These are phyloP conservation scores for Sebastes diploproa DNA, from an alignment of 2,797 vertebrate genomes.

Conservation along the genomic window DNA sequence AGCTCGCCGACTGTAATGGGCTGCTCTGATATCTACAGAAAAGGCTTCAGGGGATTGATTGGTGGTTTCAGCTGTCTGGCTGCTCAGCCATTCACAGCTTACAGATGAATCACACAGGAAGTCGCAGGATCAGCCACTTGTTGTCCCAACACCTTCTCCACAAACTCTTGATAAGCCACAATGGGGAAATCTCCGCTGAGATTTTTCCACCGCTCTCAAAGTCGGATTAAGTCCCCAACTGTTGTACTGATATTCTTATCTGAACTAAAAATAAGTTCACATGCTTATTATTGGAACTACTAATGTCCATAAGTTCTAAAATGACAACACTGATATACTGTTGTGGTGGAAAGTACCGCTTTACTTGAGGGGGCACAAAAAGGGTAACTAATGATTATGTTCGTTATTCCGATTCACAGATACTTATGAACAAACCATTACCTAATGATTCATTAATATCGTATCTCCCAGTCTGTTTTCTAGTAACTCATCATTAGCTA, in stretches of 20 bases:
- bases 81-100: slow-evolving; percentile 31
- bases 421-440: neutral
- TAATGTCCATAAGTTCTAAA: too few relatives aligned
- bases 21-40: slow-evolving; percentile 46
- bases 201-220: neutral
- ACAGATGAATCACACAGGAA: slow-evolving; percentile 31
- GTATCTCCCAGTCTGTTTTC: neutral
- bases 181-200: neutral
- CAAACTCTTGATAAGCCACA: slow-evolving; percentile 1
- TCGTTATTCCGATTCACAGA: neutral
- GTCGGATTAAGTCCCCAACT: neutral
- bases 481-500: neutral
- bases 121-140: slow-evolving; percentile 11
- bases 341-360: neutral
- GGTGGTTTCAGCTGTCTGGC: slow-evolving; percentile 33
- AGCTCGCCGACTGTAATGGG: slow-evolving; percentile 56
- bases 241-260: neutral
- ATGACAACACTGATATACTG: neutral
- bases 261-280: neutral
- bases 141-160: slow-evolving; percentile 16
- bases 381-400: neutral
- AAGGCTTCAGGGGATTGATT: slow-evolving; percentile 51
- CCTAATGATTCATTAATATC: neutral
- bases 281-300: neutral
- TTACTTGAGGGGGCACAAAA: neutral